These are phyloP conservation scores for Drosophila ambigua DNA, from an alignment of 1,140 invertebrate genomes.

Conservation along the genomic window DNA sequence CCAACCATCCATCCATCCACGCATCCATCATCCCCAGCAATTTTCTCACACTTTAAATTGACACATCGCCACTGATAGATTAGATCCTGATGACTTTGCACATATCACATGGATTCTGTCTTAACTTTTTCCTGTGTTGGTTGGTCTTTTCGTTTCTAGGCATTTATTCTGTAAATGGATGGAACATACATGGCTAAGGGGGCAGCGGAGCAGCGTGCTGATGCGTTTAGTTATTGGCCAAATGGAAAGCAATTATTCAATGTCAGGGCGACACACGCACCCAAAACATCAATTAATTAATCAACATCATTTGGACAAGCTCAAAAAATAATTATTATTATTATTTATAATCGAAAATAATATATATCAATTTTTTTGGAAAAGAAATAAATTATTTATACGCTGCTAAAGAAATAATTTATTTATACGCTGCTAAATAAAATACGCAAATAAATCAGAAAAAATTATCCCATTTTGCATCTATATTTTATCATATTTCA, in stretches of 20 bases:
- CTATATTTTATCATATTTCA: no score
- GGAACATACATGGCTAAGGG: no score
- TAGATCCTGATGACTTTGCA: slow-evolving; percentile 74
- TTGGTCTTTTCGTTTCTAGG: slow-evolving; percentile 20
- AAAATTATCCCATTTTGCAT: no score
- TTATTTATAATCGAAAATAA: neutral
- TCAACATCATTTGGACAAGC: slow-evolving; percentile 34
- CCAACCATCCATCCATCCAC: slow-evolving; percentile 25
- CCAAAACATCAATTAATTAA: slow-evolving; percentile 78
- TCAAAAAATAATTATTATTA: no score
- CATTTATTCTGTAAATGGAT: slow-evolving; percentile 16
- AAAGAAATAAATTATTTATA: no score
- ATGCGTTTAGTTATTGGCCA: slow-evolving; percentile 14
- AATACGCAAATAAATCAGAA: no score
- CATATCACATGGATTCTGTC: slow-evolving; percentile 41
- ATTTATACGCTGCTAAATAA: no score
- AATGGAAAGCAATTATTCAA: slow-evolving; percentile 72
- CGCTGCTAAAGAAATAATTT: neutral
- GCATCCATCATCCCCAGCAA: slow-evolving; percentile 50
- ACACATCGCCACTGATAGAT: slow-evolving; percentile 73
- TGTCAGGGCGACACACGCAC: slow-evolving; percentile 61
- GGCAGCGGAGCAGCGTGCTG: neutral
- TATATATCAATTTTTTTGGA: neutral
- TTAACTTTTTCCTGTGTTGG: slow-evolving; percentile 22
- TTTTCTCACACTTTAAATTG: slow-evolving; percentile 81